These are phyloP conservation scores for Colossoma macropomum DNA, from an alignment of 2,113 vertebrate genomes.

Conservation along the genomic window DNA sequence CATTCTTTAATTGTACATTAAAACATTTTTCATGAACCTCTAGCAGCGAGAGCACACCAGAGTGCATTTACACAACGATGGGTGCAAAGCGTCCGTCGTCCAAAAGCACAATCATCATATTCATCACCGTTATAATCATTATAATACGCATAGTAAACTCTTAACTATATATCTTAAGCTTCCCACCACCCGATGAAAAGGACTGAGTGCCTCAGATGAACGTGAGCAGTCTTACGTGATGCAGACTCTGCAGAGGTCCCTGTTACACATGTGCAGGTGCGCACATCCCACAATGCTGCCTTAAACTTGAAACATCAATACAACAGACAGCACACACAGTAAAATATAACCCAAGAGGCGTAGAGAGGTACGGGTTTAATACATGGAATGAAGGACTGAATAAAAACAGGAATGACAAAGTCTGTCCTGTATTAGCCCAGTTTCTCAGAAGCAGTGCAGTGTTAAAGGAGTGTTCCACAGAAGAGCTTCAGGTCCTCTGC, in stretches of 20 bases:
- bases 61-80: slow-evolving; percentile 66
- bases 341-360: slow-evolving; percentile 23
- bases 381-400: background rate
- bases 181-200: slow-evolving; percentile 58
- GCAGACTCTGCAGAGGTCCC: slow-evolving; percentile 41
- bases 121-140: slow-evolving; percentile 66
- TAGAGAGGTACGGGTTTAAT: background rate
- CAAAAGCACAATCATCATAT: slow-evolving; percentile 69
- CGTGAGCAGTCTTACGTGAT: slow-evolving; percentile 24
- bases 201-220: slow-evolving; percentile 55
- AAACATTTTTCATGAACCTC: slow-evolving; percentile 72
- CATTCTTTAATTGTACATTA: slow-evolving; percentile 77
- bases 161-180: slow-evolving; percentile 30
- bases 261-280: slow-evolving; percentile 41
- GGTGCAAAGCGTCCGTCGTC: slow-evolving; percentile 63
- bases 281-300: slow-evolving; percentile 54
- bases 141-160: slow-evolving; percentile 55
- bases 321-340: slow-evolving; percentile 57
- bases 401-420: background rate
- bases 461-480: background rate
- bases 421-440: background rate
- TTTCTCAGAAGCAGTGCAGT: background rate
- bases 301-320: slow-evolving; percentile 52
- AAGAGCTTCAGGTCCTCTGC: background rate
- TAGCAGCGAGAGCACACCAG: slow-evolving; percentile 65